These are phyloP conservation scores for Chymomyza costata DNA, from an alignment of 1,140 invertebrate species.

Conservation along the genomic window DNA sequence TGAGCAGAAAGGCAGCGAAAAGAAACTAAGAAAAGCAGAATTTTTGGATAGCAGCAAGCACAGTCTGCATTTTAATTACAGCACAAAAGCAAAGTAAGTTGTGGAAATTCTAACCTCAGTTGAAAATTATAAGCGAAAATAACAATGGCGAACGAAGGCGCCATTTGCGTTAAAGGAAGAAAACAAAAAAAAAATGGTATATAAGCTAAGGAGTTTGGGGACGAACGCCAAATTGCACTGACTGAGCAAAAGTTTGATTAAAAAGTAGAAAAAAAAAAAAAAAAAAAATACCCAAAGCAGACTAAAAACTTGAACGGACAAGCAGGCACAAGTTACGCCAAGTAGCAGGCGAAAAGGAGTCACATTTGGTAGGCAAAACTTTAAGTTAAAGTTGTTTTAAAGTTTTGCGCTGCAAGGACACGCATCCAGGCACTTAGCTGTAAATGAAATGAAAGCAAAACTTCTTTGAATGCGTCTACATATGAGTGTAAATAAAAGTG, in stretches of 20 bases:
- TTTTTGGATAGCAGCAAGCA: conserved; percentile 19
- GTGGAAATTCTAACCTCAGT: conserved; percentile 54
- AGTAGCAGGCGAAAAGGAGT: conserved; percentile 23
- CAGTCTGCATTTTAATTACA: conserved; percentile 71
- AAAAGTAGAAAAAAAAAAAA: conserved; percentile 10
- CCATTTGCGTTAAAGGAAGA: not conserved
- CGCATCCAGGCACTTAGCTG: conserved; percentile 13
- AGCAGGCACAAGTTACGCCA: no score
- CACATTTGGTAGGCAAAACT: no score
- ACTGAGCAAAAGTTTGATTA: conserved; percentile 55
- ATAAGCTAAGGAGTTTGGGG: no score
- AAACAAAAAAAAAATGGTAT: not conserved
- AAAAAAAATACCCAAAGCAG: no score
- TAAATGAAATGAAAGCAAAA: no score
- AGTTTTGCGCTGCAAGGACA: conserved; percentile 7
- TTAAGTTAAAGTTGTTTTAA: conserved; percentile 23
- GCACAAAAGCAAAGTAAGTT: conserved; percentile 30
- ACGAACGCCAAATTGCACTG: conserved; percentile 27
- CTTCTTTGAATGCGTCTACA: no score
- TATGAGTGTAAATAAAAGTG: no score
- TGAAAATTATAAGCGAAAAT: conserved; percentile 24
- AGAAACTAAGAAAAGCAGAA: conserved; percentile 21
- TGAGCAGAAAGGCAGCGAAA: conserved; percentile 13
- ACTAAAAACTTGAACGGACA: no score
- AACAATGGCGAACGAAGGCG: conserved; percentile 26